Base-by-base conservation (phyloP, 30 jellyfish, hydroid and myxozoan species). In the Aurelia sp. region DNA sequence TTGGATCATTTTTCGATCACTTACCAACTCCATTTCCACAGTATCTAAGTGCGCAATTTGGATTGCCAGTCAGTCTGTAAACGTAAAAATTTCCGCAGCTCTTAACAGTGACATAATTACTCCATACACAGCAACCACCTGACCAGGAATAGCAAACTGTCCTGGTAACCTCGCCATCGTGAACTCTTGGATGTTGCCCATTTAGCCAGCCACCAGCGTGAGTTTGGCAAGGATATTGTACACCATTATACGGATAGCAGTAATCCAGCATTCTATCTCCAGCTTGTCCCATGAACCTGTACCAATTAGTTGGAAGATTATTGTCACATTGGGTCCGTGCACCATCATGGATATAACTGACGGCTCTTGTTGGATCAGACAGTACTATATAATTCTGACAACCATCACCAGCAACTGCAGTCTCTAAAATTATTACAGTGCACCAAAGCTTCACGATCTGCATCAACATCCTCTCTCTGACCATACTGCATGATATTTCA, bases 271-370 rank as follows among this genome's bases (percentile, higher is more conserved):
- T 73, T 17, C 47, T 73, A 21, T 48, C 71, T 37, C 84, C 84
- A n/a, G 84, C 69, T 47, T 50, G n/a, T 13, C 84, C 84, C 84
- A 73, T 73, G 70, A 73, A 73, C 17, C 84, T 65, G 55, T 40
- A 73, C 84, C 84, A 73, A n/a, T 48, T 66, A 73, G 15, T 44
- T 44, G 55, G 15, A 44, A 44, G 55, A 44, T 0, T 7, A 5
- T 9, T 0, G 55, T 44, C 55, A 44, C 55, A 44, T 44, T 40
- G 51, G 11, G 51, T 0, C 2, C 1, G 33, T 2, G 33, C 2
- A 40, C 11, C 15, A 8, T 10, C 16, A 44, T 44, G 16, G 6
- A 7, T 6, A 44, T 44, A 44, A 10, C 55, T 44, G 55, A 44
- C 55, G 8, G 55, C 55, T 44, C 55, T 44, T 3, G 55, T 44